These are phyloP conservation scores for Ormyrus pomaceus DNA, from an alignment of 2,888 invertebrate species.

Conservation along the genomic window DNA sequence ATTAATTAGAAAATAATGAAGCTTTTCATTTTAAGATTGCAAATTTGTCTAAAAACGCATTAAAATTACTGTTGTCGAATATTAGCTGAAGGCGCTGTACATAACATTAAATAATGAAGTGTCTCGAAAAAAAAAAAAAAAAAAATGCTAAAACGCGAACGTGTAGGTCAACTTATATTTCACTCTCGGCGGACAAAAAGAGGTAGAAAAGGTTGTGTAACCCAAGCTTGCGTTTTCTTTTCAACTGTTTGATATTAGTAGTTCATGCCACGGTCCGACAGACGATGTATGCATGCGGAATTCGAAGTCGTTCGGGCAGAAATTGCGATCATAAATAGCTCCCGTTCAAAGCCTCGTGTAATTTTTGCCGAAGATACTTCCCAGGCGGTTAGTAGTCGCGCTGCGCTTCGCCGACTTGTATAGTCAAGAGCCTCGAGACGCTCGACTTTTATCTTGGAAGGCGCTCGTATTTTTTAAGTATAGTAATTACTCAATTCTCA, in stretches of 20 bases:
- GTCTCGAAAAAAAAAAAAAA: conserved; percentile 6
- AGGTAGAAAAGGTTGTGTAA: conserved; percentile 33
- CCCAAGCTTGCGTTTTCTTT: conserved; percentile 24
- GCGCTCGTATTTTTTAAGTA: conserved; percentile 45
- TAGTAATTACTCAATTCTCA: conserved; percentile 52
- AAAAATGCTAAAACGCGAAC: neutral
- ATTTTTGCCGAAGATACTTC: conserved; percentile 41
- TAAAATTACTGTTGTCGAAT: too few species aligned
- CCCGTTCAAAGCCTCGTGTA: conserved; percentile 46
- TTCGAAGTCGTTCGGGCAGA: conserved; percentile 37
- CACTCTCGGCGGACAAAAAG: conserved; percentile 12
- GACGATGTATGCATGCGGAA: conserved; percentile 39
- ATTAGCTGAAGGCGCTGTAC: too few species aligned
- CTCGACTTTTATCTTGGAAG: conserved; percentile 48
- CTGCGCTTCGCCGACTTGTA: neutral
- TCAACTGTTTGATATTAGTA: conserved; percentile 49
- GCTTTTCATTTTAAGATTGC: too few species aligned
- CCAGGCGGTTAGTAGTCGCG: conserved; percentile 20
- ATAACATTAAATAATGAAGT: too few species aligned
- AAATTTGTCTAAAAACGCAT: too few species aligned
- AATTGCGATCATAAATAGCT: conserved; percentile 55
- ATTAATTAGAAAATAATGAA: neutral
- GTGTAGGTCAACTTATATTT: conserved; percentile 21
- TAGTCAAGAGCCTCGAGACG: conserved; percentile 9
- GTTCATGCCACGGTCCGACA: conserved; percentile 27